phyloP scores from a whole-genome alignment of 2,113 vertebrate genomes.

The Sinocyclocheilus anophthalmus region DNA sequence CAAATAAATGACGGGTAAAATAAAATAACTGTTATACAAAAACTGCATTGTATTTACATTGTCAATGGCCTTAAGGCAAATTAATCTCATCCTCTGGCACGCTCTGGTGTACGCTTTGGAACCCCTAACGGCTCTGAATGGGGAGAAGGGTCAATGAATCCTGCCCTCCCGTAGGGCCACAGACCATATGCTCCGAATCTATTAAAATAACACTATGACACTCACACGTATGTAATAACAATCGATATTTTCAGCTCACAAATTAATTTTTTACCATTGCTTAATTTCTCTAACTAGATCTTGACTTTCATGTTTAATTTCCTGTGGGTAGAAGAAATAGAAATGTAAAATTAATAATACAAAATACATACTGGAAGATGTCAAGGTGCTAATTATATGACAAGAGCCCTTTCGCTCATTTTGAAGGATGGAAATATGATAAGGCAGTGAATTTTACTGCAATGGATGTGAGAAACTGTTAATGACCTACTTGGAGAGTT shows the following conservation, averaged over 20 bases:
- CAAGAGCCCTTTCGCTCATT: constrained; percentile 9
- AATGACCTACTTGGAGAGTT: constrained; percentile 44
- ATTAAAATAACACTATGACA: constrained; percentile 45
- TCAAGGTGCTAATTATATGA: constrained; percentile 43
- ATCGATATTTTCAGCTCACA: constrained; percentile 51
- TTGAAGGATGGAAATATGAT: constrained; percentile 9
- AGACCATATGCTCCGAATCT: constrained; percentile 55
- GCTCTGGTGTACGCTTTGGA: constrained; percentile 20
- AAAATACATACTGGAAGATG: constrained; percentile 33
- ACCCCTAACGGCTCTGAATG: constrained; percentile 16
- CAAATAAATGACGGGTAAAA: background rate
- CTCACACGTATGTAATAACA: constrained; percentile 35
- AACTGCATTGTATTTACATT: background rate
- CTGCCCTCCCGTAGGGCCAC: constrained; percentile 43
- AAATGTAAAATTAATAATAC: background rate
- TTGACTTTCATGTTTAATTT: constrained; percentile 46
- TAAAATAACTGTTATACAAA: background rate
- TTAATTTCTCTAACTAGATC: constrained; percentile 51
- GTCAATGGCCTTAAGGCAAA: background rate
- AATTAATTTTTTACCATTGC: constrained; percentile 47
- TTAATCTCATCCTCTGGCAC: constrained; percentile 23
- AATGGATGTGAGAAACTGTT: constrained; percentile 24
- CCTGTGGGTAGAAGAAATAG: constrained; percentile 26
- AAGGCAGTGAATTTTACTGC: constrained; percentile 33
- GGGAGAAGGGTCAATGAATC: constrained; percentile 35